Evolutionary conservation across 1,140 invertebrate genomes (phyloP), one percentile per base, ranked within the genome.

Genomic region (Campoletis sonorensis): DNA sequence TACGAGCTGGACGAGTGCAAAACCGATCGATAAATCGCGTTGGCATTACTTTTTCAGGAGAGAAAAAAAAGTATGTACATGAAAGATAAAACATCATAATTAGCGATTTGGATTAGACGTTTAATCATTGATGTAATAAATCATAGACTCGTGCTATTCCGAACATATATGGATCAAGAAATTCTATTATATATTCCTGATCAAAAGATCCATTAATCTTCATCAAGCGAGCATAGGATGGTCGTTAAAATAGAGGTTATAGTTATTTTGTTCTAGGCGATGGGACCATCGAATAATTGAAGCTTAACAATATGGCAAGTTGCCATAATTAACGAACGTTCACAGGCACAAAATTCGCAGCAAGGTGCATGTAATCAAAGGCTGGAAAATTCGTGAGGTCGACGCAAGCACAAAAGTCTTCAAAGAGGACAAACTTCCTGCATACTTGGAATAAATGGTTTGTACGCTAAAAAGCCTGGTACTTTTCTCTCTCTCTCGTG

Each of bases 361-460:
- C 4, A 70, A 73, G 26, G 21, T 51, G 49, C 49, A 45, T 51
- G 75, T 26, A 71, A 51, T 40, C 49, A 49, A 72, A 82, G 33
- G 73, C 80, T 68, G 78, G 51, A 84, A 58, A 51, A 81, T 61
- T 79, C 77, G 82, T 73, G 70, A 49, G 16, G 16, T 54, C 37
- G n/a, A 13, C 8, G 70, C 70, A n/a, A 49, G 18, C 15, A 23
- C 21, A 18, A 49, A 49, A 49, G 37, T n/a, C n/a, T 4, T 26
- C 15, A 49, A 49, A 15, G 18, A 49, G 16, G 33, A 1, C 10
- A 16, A 8, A 16, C 15, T 51, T 51, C 13, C 1, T 51, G 15
- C 15, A 18, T 51, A n/a, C n/a, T n/a, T n/a, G n/a, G 4, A 0
- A 54, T n/a, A 1, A 16, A n/a, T 21, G 5, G 40, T 45, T 45